Evolutionary conservation across 2,888 invertebrate species (phyloP).

Genomic region (Anodontia alba): DNA sequence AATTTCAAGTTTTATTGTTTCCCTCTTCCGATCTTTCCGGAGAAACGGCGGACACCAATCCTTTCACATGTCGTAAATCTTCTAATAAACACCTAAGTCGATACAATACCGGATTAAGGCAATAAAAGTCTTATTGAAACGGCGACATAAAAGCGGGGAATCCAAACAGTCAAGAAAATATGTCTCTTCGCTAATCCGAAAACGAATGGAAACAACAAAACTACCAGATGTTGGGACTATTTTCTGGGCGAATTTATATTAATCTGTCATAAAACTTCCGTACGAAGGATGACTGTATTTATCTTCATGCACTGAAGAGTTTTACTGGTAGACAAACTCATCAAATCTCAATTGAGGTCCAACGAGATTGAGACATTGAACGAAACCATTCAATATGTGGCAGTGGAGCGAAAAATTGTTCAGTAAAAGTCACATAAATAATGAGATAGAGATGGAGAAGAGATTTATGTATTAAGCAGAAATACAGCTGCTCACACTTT

Average conservation of each 20-base stretch:
- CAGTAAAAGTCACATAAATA: slow-evolving; percentile 17
- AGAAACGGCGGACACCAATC: not conserved
- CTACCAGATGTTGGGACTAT: not conserved
- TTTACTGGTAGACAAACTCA: slow-evolving; percentile 14
- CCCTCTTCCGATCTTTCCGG: not conserved
- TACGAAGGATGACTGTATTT: slow-evolving; percentile 11
- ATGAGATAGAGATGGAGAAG: not conserved
- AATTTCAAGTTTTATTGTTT: not conserved
- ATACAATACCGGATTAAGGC: not conserved
- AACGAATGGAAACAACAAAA: not conserved
- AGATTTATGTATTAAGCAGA: not conserved
- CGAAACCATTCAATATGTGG: slow-evolving; percentile 7
- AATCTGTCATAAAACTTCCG: slow-evolving; percentile 8
- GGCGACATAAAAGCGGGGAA: slow-evolving; percentile 13
- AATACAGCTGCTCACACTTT: not conserved
- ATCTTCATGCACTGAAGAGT: slow-evolving; percentile 17
- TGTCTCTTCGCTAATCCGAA: not conserved
- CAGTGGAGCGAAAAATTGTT: slow-evolving; percentile 12
- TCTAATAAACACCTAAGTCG: slow-evolving; percentile 17
- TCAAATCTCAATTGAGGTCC: slow-evolving; percentile 14
- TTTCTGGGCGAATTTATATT: slow-evolving; percentile 15
- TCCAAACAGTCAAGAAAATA: slow-evolving; percentile 6
- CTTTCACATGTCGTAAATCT: not conserved
- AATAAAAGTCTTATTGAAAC: slow-evolving; percentile 14
- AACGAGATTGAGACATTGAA: not conserved